phyloP scores from a whole-genome alignment of 2,797 vertebrate species.

The Chromobotia macracanthus region DNA sequence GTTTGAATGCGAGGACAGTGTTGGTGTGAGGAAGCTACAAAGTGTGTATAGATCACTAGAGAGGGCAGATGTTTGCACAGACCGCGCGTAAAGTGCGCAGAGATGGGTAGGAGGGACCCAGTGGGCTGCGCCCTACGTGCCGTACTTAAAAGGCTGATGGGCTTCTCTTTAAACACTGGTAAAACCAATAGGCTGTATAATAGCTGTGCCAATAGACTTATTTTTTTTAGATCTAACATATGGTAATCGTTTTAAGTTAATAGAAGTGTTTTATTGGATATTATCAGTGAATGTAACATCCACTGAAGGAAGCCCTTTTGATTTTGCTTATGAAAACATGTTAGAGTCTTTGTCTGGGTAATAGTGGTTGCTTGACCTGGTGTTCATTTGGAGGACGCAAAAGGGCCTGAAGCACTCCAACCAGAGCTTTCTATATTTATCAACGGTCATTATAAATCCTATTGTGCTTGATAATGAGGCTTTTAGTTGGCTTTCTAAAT shows the following conservation, averaged over 20 bases:
- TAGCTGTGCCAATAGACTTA: no score
- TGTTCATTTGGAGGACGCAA: background rate
- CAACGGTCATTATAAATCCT: slow-evolving; percentile 12
- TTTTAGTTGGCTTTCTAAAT: slow-evolving; percentile 34
- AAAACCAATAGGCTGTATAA: no score
- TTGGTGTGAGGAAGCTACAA: background rate
- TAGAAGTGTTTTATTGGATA: no score
- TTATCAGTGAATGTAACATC: no score
- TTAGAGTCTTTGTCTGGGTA: no score
- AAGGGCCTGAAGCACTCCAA: background rate
- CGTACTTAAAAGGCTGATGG: background rate
- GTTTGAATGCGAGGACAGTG: background rate
- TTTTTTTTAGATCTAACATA: background rate
- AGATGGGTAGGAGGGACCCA: background rate
- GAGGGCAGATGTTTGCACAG: slow-evolving; percentile 28
- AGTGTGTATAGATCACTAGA: slow-evolving; percentile 21
- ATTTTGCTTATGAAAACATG: no score
- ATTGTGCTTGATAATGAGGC: slow-evolving; percentile 30
- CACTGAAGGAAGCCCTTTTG: no score
- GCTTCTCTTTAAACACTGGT: background rate
- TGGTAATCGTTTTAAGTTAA: background rate
- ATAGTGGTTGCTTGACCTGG: background rate
- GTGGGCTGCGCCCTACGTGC: slow-evolving; percentile 9
- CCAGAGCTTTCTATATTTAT: slow-evolving; percentile 26
- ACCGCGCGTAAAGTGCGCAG: background rate